phyloP scores from a whole-genome alignment of 2,113 vertebrate genomes.

The Suncus etruscus region DNA sequence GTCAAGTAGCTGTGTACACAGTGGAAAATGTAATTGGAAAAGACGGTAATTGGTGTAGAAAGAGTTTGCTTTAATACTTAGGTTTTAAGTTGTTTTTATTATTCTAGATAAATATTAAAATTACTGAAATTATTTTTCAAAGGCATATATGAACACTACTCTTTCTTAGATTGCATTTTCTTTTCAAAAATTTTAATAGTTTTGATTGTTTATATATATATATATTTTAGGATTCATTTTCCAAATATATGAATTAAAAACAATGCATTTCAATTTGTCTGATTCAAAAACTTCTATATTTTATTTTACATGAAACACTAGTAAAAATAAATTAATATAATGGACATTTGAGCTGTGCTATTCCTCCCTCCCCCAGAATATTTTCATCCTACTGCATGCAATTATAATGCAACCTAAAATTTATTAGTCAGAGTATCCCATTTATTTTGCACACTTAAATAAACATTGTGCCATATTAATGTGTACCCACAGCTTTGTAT shows the following conservation, averaged over 20 bases:
- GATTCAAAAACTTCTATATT: slow-evolving; percentile 34
- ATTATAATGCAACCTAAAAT: slow-evolving; percentile 11
- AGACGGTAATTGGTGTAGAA: not conserved
- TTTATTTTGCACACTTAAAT: slow-evolving; percentile 42
- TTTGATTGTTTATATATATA: slow-evolving; percentile 37
- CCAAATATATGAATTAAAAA: slow-evolving; percentile 4
- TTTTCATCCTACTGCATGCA: slow-evolving; percentile 66
- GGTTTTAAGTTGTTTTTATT: not conserved
- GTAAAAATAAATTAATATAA: slow-evolving; percentile 61
- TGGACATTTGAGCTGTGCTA: slow-evolving; percentile 25
- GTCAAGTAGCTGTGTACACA: not conserved
- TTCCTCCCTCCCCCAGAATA: slow-evolving; percentile 65
- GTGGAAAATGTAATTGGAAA: not conserved
- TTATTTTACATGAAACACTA: slow-evolving; percentile 55
- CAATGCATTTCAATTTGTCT: slow-evolving; percentile 60
- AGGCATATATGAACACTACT: not conserved
- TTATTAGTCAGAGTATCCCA: slow-evolving; percentile 57
- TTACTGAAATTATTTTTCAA: slow-evolving; percentile 44
- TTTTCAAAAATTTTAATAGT: slow-evolving; percentile 61
- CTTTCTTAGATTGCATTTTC: slow-evolving; percentile 18
- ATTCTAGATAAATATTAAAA: not conserved
- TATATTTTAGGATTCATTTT: slow-evolving; percentile 33
- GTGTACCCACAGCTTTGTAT: slow-evolving; percentile 35
- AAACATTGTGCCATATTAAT: slow-evolving; percentile 34
- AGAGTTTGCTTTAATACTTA: not conserved